Evolutionary conservation across 2,113 vertebrate species (phyloP).

Genomic region (Serilophus lunatus): DNA sequence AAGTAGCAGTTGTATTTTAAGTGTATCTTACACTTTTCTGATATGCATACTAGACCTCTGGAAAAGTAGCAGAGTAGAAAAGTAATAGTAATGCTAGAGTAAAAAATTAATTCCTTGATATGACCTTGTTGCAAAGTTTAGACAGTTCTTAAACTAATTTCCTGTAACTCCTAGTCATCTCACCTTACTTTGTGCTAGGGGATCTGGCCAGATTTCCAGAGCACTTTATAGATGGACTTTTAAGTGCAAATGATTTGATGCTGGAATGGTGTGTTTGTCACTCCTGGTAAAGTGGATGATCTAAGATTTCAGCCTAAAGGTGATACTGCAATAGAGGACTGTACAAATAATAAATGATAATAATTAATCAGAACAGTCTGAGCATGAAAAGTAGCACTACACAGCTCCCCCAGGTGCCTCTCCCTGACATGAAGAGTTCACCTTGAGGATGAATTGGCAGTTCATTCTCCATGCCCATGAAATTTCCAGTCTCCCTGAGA

Average conservation of each 20-base stretch:
- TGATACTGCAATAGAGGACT: neutral
- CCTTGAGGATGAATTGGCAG: constrained; percentile 54
- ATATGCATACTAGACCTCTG: neutral
- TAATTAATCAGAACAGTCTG: constrained; percentile 51
- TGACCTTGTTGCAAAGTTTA: neutral
- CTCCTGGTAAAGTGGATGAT: neutral
- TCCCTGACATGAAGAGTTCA: constrained; percentile 29
- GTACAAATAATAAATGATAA: constrained; percentile 42
- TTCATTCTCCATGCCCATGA: constrained; percentile 17
- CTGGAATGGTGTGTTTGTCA: neutral
- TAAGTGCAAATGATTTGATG: neutral
- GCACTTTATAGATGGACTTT: neutral
- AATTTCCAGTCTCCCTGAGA: constrained; percentile 40
- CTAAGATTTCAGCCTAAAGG: constrained; percentile 20
- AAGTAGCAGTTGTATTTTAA: neutral
- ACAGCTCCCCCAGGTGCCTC: neutral
- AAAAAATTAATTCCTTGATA: neutral
- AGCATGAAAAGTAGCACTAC: constrained; percentile 30
- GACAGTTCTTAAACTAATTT: neutral
- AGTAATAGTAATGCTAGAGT: too few species aligned
- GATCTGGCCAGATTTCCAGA: neutral
- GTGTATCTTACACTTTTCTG: neutral
- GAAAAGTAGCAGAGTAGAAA: neutral
- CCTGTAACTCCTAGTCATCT: neutral
- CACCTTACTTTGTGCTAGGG: neutral